phyloP scores from a whole-genome alignment of 2,797 vertebrate genomes.

The Melanotaenia maccullochi region DNA sequence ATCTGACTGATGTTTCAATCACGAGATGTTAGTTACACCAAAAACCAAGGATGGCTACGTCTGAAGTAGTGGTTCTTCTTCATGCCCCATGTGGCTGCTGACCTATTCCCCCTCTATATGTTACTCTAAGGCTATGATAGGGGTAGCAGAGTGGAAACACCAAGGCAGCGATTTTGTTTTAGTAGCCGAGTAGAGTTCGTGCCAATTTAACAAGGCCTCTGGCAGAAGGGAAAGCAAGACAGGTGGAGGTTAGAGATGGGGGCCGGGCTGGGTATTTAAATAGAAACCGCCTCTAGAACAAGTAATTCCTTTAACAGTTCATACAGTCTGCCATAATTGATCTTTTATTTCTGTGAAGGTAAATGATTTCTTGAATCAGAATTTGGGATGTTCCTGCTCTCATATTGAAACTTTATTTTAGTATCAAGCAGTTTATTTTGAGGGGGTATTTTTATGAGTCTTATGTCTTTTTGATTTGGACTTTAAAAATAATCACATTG shows the following conservation, averaged over 20 bases:
- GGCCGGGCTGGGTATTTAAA: constrained; percentile 38
- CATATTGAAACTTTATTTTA: not conserved
- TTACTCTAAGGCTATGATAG: constrained; percentile 64
- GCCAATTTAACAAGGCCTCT: constrained; percentile 74
- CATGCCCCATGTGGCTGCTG: constrained; percentile 23
- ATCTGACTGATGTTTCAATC: not conserved
- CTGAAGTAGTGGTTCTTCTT: not conserved
- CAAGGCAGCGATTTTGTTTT: constrained; percentile 75
- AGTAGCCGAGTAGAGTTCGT: constrained; percentile 64
- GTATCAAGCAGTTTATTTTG: not conserved
- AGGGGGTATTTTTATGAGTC: not conserved
- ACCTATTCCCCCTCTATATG: constrained; percentile 28
- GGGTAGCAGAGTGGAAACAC: constrained; percentile 77
- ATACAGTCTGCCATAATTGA: not conserved
- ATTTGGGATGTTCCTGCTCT: not conserved
- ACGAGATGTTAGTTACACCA: not conserved
- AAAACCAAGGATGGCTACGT: not conserved
- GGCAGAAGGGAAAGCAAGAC: constrained; percentile 53
- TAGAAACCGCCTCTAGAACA: constrained; percentile 51
- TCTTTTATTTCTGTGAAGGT: not conserved
- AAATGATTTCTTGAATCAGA: not conserved
- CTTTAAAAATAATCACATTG: not conserved
- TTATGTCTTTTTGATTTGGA: not conserved
- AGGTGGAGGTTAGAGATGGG: constrained; percentile 37
- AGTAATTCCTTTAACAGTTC: constrained; percentile 3